phyloP scores from a whole-genome alignment of 1,140 invertebrate species.

The Zaprionus kolodkinae region DNA sequence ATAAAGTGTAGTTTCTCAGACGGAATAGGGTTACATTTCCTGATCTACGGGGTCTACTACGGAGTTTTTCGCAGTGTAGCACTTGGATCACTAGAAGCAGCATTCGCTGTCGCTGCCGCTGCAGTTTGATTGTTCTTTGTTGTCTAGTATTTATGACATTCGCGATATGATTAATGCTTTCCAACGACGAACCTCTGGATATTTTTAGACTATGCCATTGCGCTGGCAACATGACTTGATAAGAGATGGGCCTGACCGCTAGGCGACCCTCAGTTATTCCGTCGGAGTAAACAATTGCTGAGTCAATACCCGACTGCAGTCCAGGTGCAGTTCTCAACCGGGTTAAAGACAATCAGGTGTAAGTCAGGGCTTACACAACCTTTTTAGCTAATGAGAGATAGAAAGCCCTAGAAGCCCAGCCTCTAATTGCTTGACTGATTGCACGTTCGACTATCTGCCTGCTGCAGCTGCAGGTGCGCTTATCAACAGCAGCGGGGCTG shows the following conservation, averaged over 20 bases:
- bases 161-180: constrained; percentile 25
- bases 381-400: neutral
- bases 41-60: neutral
- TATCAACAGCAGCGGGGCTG: constrained; percentile 17
- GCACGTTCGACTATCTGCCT: neutral
- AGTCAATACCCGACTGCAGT: constrained; percentile 3
- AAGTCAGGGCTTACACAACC: constrained; percentile 5
- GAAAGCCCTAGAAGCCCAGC: constrained; percentile 17
- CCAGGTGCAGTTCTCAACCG: constrained; percentile 7
- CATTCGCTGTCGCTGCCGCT: constrained; percentile 2
- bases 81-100: neutral
- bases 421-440: neutral
- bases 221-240: constrained; percentile 43
- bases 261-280: constrained; percentile 33
- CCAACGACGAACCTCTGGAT: constrained; percentile 5
- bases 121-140: constrained; percentile 40
- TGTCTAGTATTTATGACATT: constrained; percentile 31
- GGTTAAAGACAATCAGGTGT: neutral
- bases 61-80: neutral
- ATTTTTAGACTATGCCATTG: constrained; percentile 30
- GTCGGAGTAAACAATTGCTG: neutral
- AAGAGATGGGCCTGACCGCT: constrained; percentile 39
- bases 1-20: too few relatives aligned
- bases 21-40: neutral
- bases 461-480: constrained; percentile 20